Evolutionary conservation across 1,140 invertebrate genomes (phyloP).

Genomic region (Drosophila ironensis): DNA sequence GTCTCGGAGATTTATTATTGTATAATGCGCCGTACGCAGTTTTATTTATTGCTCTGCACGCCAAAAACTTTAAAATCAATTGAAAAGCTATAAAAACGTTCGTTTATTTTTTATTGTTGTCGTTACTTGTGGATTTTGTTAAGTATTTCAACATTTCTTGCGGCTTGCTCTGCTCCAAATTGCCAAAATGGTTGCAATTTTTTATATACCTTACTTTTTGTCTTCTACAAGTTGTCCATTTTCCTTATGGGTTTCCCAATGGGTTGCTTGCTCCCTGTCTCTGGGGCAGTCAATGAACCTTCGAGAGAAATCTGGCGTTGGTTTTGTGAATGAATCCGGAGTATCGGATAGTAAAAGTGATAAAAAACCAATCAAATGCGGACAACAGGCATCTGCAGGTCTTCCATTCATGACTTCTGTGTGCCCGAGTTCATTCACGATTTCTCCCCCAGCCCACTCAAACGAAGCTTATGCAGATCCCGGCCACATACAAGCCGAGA

Average conservation of each 20-base stretch:
- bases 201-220: too few relatives aligned
- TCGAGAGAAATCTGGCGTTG: conserved; percentile 18
- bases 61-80: conserved; percentile 69
- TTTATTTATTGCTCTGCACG: conserved; percentile 74
- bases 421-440: conserved; percentile 25
- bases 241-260: conserved; percentile 50
- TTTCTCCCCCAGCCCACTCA: conserved; percentile 21
- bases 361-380: conserved; percentile 2
- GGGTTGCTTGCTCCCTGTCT: conserved; percentile 61
- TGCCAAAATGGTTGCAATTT: conserved; percentile 65
- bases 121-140: conserved; percentile 65
- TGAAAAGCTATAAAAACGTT: conserved; percentile 77
- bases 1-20: conserved; percentile 72
- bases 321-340: conserved; percentile 9
- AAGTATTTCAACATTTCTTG: conserved; percentile 75
- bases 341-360: conserved; percentile 22
- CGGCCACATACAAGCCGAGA: conserved; percentile 9
- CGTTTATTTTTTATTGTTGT: conserved; percentile 73
- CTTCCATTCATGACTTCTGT: conserved; percentile 29
- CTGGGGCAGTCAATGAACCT: not conserved
- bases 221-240: conserved; percentile 4
- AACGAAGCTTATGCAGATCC: conserved; percentile 36
- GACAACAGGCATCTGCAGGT: not conserved
- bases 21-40: conserved; percentile 69
- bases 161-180: conserved; percentile 64